These are phyloP conservation scores for Sylvicola cinctus DNA, from an alignment of 2,888 invertebrate genomes.

Conservation along the genomic window DNA sequence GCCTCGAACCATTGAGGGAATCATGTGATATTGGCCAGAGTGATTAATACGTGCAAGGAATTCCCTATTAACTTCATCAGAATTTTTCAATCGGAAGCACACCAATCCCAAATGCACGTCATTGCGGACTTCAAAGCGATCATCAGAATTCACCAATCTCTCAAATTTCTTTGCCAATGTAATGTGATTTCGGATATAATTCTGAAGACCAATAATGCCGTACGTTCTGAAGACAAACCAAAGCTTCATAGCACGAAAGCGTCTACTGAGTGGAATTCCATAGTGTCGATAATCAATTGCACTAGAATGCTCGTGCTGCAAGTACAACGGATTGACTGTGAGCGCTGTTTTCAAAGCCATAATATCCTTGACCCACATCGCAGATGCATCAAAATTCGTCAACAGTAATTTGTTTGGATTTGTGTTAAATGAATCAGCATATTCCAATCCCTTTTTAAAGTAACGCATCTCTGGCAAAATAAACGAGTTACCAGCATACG, in stretches of 20 bases:
- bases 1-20: constrained; percentile 54
- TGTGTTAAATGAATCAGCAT: constrained; percentile 69
- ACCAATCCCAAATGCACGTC: constrained; percentile 56
- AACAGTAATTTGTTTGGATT: constrained; percentile 79
- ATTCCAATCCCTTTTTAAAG: constrained; percentile 41
- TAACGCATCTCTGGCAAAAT: constrained; percentile 65
- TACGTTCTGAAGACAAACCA: constrained; percentile 75
- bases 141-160: constrained; percentile 40
- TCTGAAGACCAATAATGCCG: constrained; percentile 61
- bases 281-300: constrained; percentile 60
- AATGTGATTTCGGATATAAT: constrained; percentile 67
- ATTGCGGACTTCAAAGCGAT: constrained; percentile 55
- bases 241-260: constrained; percentile 68
- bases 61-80: constrained; percentile 52
- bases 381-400: constrained; percentile 68
- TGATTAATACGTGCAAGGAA: constrained; percentile 61
- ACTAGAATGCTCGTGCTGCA: constrained; percentile 59
- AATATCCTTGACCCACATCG: constrained; percentile 62
- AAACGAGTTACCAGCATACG: constrained; percentile 71
- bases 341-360: constrained; percentile 60
- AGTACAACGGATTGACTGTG: constrained; percentile 69
- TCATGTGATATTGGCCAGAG: constrained; percentile 70
- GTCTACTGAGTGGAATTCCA: constrained; percentile 66
- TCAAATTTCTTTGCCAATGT: constrained; percentile 57
- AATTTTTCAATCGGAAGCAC: constrained; percentile 51